Evolutionary conservation across 2,888 invertebrate species (phyloP).

Genomic region (Heterodera filipjevi): DNA sequence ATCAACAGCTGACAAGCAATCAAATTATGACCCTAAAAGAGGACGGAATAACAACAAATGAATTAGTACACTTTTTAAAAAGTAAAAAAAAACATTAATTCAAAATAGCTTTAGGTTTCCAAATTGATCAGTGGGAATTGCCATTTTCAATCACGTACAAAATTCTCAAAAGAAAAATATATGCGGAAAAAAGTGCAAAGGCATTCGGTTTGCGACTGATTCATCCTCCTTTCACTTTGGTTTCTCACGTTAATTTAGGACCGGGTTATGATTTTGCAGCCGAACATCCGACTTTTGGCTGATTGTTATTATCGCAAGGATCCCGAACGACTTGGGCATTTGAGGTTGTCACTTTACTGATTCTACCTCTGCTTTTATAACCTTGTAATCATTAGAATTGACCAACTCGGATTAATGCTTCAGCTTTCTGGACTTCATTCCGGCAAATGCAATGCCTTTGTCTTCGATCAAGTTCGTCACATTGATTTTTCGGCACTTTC

Average conservation of each 20-base stretch:
- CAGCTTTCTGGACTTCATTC: conserved; percentile 80
- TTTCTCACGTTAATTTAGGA: conserved; percentile 68
- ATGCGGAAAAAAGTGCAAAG: conserved; percentile 90
- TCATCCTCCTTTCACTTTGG: not conserved
- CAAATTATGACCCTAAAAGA: not conserved
- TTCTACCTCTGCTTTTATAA: not conserved
- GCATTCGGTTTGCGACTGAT: conserved; percentile 71
- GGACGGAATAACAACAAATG: not conserved
- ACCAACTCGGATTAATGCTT: conserved; percentile 85
- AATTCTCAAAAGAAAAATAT: conserved; percentile 70
- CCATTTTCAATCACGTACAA: conserved; percentile 51
- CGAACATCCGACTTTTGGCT: conserved; percentile 80
- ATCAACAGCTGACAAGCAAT: not conserved
- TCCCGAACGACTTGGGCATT: conserved; percentile 51
- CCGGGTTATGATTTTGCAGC: conserved; percentile 76
- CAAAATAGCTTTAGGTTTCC: conserved; percentile 47
- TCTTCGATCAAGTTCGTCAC: conserved; percentile 87
- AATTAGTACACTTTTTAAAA: not conserved
- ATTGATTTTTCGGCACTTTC: conserved; percentile 77
- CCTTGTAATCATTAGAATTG: conserved; percentile 65
- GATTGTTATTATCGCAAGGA: conserved; percentile 81
- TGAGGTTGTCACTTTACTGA: too few species aligned
- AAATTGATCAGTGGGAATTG: conserved; percentile 56
- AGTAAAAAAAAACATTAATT: not conserved
- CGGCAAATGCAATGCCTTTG: conserved; percentile 69